Evolutionary conservation across 2,797 vertebrate genomes (phyloP).

Genomic region (Vireo griseus): DNA sequence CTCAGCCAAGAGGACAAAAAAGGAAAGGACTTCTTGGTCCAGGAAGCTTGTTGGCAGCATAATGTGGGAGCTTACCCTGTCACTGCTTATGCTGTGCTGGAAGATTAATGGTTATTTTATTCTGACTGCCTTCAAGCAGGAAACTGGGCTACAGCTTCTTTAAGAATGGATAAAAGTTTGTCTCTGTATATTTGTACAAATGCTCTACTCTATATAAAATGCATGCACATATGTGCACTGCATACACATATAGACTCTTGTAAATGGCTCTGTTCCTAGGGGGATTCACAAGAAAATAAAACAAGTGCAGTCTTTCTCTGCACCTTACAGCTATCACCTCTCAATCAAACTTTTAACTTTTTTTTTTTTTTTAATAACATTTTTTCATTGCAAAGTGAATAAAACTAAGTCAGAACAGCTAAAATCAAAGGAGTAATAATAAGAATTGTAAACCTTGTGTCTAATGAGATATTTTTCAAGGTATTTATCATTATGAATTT

Average conservation of each 20-base stretch:
- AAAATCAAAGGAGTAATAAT: background rate
- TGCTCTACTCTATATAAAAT: background rate
- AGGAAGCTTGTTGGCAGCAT: slow-evolving; percentile 30
- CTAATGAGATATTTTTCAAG: background rate
- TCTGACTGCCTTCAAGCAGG: background rate
- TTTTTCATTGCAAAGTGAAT: background rate
- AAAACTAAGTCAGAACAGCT: background rate
- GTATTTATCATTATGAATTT: background rate
- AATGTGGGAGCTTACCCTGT: slow-evolving; percentile 18
- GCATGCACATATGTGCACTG: background rate
- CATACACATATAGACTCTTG: background rate
- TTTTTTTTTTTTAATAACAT: rapidly evolving
- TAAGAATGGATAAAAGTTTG: background rate
- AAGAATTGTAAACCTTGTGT: background rate
- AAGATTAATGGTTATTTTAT: slow-evolving; percentile 46
- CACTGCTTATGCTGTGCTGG: background rate
- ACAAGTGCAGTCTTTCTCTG: background rate
- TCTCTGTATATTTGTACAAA: background rate
- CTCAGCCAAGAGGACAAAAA: slow-evolving; percentile 46
- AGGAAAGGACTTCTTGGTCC: slow-evolving; percentile 6
- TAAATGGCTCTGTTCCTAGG: background rate
- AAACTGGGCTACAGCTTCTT: background rate
- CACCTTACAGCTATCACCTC: background rate
- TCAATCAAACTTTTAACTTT: background rate
- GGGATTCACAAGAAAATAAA: background rate